A percentile compares a stretch with the other conserved stretches of the same genome.
Evolutionary conservation across 2,113 vertebrate genomes (phyloP).

Genomic region (Dromiciops gliroides): DNA sequence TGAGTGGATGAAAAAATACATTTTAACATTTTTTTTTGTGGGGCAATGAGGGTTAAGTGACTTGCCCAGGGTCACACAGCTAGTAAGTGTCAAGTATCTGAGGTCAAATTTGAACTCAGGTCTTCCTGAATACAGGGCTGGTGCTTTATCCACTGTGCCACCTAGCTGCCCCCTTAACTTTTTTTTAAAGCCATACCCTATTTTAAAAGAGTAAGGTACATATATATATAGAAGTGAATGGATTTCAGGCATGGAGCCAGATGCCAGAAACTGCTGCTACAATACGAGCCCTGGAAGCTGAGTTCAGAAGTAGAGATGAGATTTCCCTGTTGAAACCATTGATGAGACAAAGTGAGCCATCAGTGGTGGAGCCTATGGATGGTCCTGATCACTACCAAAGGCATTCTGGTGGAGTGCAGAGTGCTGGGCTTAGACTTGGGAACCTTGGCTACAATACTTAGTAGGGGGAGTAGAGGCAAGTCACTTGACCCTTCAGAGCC

Average conservation of each 20-base stretch:
- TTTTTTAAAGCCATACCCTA: background rate
- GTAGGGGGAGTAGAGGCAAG: background rate
- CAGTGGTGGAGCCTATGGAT: background rate
- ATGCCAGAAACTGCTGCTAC: background rate
- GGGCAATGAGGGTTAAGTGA: too few species aligned
- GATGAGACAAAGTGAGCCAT: background rate
- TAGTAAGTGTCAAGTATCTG: too few species aligned
- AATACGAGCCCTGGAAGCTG: background rate
- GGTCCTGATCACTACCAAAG: background rate
- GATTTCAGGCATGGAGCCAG: background rate
- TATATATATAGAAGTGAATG: background rate
- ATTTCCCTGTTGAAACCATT: background rate
- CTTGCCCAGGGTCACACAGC: too few species aligned
- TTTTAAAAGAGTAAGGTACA: background rate
- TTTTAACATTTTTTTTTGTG: too few species aligned
- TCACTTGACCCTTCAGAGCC: background rate
- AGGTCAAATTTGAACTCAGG: too few species aligned
- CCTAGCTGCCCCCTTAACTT: too few species aligned
- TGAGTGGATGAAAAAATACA: background rate
- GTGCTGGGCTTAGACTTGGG: background rate
- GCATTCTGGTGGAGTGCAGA: background rate
- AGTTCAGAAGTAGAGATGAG: background rate
- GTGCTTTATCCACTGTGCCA: too few species aligned
- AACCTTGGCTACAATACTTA: background rate
- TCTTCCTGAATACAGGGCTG: too few species aligned